Base-by-base conservation (phyloP, 1,140 invertebrate species). In the Drosophila nasuta region DNA sequence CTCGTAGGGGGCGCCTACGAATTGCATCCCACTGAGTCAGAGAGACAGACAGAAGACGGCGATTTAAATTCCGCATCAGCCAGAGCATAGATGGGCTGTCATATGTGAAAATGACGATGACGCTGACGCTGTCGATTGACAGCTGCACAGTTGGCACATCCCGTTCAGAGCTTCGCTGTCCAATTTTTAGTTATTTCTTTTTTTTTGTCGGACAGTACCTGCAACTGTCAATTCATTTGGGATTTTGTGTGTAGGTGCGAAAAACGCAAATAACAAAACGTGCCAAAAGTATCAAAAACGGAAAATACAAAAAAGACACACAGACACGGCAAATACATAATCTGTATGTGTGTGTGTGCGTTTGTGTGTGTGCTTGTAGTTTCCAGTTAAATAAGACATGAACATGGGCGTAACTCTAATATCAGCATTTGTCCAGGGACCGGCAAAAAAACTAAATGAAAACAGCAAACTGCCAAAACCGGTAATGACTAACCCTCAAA, bases 21-120 rank as follows among this genome's bases (percentile, higher is more conserved):
- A 89, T 85, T 85, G 85, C 85, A 85, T 85, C 85, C 85, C 85
- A 89, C 85, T 89, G 85, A 89, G 85, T 89, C 85, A 89, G 70
- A 17, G 7, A 8, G 13, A 10, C 20, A 62, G 35, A 56, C 48
- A 35, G 46, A 28, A 67, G 72, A 77, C 81, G 64, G 52, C 79
- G 75, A 80, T 87, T 81, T 71, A 85, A 83, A 88, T 88, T 89
- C 83, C 75, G 45, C 69, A 74, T 70, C 66, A 38, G 46, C 71
- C 82, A 66, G 20, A 56, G 35, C 81, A 72, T 82, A 79, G 78
- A 89, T 89, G 75, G 68, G 75, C 41, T 85, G 85, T 88, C 85
- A 88, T 85, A 89, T 79, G 85, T 85, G 78, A 62, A 78, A 77
- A 82, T 88, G 81, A 38, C 51, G 51, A 54, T 89, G 81, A 57